phyloP scores from a whole-genome alignment of 2,888 invertebrate species.

The Biston betularia region DNA sequence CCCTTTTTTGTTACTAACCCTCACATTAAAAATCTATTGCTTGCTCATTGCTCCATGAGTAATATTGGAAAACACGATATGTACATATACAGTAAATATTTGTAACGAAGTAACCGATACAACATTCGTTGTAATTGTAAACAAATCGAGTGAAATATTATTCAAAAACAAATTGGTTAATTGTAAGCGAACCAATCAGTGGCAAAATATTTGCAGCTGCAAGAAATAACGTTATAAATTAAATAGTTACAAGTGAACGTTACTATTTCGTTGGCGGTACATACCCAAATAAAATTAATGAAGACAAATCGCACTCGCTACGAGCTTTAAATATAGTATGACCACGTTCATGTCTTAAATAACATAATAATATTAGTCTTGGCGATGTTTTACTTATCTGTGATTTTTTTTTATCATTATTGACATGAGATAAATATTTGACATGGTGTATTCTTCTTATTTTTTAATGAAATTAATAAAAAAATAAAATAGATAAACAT shows the following conservation, averaged over 20 bases:
- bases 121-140: background rate
- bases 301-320: constrained; percentile 31
- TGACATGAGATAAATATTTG: no score
- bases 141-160: constrained; percentile 3
- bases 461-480: no score
- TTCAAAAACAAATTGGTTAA: constrained; percentile 42
- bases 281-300: constrained; percentile 37
- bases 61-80: no score
- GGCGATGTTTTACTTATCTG: no score
- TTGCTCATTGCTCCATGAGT: no score
- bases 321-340: constrained; percentile 15
- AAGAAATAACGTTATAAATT: constrained; percentile 36
- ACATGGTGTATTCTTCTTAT: no score
- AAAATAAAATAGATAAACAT: no score
- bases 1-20: no score
- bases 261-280: constrained; percentile 25
- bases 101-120: no score
- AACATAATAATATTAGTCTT: background rate
- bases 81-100: no score
- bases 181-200: constrained; percentile 35
- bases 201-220: constrained; percentile 39
- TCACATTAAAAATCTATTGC: no score
- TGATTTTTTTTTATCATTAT: no score
- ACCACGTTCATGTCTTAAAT: background rate
- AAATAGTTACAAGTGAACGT: constrained; percentile 38